phyloP scores from a whole-genome alignment of 2,797 vertebrate species.

The Petrocephalus schoutedeni region DNA sequence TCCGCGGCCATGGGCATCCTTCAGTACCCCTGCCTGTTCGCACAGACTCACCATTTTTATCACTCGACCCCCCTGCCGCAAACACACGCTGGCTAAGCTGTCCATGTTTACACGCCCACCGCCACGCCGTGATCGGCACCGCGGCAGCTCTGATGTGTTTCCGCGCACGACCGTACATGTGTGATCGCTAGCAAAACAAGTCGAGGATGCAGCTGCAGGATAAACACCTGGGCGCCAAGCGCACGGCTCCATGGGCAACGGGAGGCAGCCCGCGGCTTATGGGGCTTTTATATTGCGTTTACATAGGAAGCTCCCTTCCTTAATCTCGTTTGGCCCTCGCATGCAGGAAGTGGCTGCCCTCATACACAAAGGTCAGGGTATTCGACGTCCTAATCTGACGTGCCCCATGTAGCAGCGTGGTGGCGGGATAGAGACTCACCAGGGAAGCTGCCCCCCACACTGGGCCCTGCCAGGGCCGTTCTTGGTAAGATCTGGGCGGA shows the following conservation, averaged over 20 bases:
- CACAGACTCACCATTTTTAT: not conserved
- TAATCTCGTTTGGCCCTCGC: not conserved
- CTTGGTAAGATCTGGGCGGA: not conserved
- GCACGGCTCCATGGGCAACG: not conserved
- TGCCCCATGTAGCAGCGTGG: not conserved
- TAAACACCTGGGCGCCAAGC: not conserved
- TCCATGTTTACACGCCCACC: not conserved
- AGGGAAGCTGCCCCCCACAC: not conserved
- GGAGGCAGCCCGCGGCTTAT: not conserved
- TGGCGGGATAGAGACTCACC: not conserved
- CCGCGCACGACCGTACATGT: not conserved
- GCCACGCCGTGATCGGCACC: not conserved
- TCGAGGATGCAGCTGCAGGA: not conserved
- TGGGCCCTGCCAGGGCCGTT: not conserved
- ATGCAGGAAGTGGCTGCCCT: not conserved
- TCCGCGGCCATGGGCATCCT: not conserved
- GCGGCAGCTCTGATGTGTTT: not conserved
- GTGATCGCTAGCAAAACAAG: not conserved
- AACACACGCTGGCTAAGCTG: not conserved
- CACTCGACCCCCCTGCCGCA: not conserved
- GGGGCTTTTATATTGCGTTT: conserved; percentile 5
- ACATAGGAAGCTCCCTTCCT: not conserved
- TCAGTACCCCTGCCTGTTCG: not conserved
- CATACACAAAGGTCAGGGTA: not conserved
- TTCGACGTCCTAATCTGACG: not conserved